Evolutionary conservation across 2,888 invertebrate species (phyloP), one percentile per base, ranked within the genome.

Genomic region (Brachypterus glaber): DNA sequence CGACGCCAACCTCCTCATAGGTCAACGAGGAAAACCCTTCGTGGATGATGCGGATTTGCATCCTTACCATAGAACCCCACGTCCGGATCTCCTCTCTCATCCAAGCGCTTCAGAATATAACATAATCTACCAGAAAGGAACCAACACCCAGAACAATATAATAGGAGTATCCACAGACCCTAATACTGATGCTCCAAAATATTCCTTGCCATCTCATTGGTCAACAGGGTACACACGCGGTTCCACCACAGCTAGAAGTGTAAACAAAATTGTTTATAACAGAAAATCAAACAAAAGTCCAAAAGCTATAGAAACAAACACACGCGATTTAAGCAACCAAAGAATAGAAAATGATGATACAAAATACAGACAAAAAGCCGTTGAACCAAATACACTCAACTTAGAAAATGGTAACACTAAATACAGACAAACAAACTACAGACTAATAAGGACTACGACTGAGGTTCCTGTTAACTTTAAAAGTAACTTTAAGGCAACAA

Each of bases 11-110:
- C 63, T 81, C 11, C 67, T 82, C 2, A 82, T 83, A 37, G 83
- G 82, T 2, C 82, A 82, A 61, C 68, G 75, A 4, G 78, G 78
- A 56, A 79, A 78, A 52, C 81, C 78, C 0, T 84, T 83, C 58
- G 79, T 83, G 1, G 66, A 63, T 33, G 67, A 68, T 39, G 72
- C 76, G 0, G 77, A 76, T 24, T 71, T 70, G 8, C 76, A 79
- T 52, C 75, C 77, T 57, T 73, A 71, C 38, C 65, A 73, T 33
- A 69, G 82, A 39, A 82, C 82, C 0, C 81, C 82, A 0, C 67
- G 82, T 1, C 81, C 82, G 0, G 80, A 82, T 56, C 70, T 81
- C n/a, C 62, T 79, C 9, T 68, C 72, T 0, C 72, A 71, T 21
- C 73, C 73, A 0, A 35, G 38, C 5, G 53, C 55, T 3, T 49